phyloP scores from a whole-genome alignment of 1,140 invertebrate genomes.

The Hormaphis cornu region DNA sequence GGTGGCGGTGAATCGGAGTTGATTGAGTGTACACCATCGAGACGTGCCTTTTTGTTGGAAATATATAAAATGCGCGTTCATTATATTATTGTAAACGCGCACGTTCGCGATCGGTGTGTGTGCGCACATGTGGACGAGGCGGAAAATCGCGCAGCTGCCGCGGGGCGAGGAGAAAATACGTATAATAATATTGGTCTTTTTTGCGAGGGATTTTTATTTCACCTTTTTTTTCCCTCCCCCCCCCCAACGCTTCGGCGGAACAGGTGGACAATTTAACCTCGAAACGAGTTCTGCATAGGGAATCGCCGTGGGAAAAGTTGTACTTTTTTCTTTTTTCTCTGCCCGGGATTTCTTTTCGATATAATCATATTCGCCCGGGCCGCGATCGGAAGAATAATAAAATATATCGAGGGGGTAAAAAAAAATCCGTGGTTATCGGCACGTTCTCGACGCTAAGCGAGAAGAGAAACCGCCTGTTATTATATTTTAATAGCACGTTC shows the following conservation, averaged over 20 bases:
- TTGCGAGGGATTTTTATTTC: background rate
- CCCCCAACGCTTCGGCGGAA: background rate
- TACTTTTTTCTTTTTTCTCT: background rate
- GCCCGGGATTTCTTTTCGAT: background rate
- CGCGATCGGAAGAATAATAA: too few relatives aligned
- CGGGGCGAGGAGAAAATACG: background rate
- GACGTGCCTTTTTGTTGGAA: constrained; percentile 32
- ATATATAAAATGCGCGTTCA: constrained; percentile 33
- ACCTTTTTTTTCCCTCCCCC: background rate
- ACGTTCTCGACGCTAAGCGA: background rate
- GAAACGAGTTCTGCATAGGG: constrained; percentile 26
- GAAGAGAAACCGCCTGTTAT: background rate
- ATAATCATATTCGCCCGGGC: too few relatives aligned
- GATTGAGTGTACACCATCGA: constrained; percentile 33
- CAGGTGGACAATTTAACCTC: constrained; percentile 31
- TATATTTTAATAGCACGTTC: background rate
- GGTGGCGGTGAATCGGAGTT: constrained; percentile 29
- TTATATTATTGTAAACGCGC: constrained; percentile 15
- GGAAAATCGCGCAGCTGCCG: constrained; percentile 12
- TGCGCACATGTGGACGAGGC: background rate
- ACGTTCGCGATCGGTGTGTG: background rate
- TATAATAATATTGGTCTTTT: constrained; percentile 18
- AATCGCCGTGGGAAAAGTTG: background rate
- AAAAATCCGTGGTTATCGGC: constrained; percentile 23
- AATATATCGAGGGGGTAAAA: background rate